These are phyloP conservation scores for Cydia amplana DNA, from an alignment of 1,140 invertebrate genomes.

Conservation along the genomic window DNA sequence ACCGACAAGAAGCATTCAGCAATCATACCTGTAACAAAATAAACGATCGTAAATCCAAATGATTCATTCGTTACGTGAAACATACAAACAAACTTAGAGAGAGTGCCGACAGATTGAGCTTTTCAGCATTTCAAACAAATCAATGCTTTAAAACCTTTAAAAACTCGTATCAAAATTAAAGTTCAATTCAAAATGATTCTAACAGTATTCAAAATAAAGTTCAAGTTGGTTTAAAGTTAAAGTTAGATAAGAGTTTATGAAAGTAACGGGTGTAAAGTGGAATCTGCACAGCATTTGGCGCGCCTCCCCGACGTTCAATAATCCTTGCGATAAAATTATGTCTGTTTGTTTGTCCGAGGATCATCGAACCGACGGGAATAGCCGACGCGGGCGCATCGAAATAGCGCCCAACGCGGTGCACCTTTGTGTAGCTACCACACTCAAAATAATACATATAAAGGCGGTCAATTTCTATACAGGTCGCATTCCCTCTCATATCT, in stretches of 20 bases:
- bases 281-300: constrained; percentile 27
- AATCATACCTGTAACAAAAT: constrained; percentile 46
- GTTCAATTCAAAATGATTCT: constrained; percentile 3
- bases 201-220: background rate
- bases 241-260: constrained; percentile 1
- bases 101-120: constrained; percentile 3
- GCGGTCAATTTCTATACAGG: background rate
- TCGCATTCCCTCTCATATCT: too few species aligned
- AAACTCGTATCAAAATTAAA: background rate
- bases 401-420: constrained; percentile 51
- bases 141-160: background rate
- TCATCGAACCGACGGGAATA: constrained; percentile 46
- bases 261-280: background rate
- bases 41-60: constrained; percentile 33
- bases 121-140: constrained; percentile 16
- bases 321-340: constrained; percentile 34
- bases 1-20: constrained; percentile 30
- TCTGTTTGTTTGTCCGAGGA: constrained; percentile 46
- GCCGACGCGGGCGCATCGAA: constrained; percentile 43
- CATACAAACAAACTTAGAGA: constrained; percentile 4
- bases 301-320: constrained; percentile 24
- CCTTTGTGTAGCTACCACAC: background rate
- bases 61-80: constrained; percentile 17
- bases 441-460: background rate
- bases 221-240: background rate